Percentiles rank a stretch among this genome's conserved stretches.
Evolutionary conservation across 2,113 vertebrate species (phyloP).

Genomic region (Chloropsis cyanopogon): DNA sequence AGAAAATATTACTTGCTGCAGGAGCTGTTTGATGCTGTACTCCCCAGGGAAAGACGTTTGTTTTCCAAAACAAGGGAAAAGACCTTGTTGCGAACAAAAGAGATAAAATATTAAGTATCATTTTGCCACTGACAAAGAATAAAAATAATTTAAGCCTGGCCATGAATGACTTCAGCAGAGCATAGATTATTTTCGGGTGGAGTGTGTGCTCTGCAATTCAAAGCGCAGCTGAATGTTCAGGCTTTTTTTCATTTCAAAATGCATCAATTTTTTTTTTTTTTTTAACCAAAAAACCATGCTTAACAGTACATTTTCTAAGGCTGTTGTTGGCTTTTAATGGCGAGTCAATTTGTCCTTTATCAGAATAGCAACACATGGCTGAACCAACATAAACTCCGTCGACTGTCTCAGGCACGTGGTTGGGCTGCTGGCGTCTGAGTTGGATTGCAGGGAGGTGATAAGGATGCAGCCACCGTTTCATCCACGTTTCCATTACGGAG

Average conservation of each 20-base stretch:
- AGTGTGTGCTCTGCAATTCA: conserved; percentile 29
- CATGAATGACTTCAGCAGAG: neutral
- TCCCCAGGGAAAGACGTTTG: neutral
- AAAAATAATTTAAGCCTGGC: conserved; percentile 2
- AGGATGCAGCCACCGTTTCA: conserved; percentile 42
- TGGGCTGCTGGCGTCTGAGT: neutral
- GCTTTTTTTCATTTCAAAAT: neutral
- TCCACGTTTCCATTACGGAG: conserved; percentile 39
- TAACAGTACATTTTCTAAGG: conserved; percentile 15
- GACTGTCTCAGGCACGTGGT: neutral
- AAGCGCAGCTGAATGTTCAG: neutral
- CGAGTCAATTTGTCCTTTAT: conserved; percentile 37
- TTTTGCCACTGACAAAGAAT: conserved; percentile 20
- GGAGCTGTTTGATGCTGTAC: conserved; percentile 1
- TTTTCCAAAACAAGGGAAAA: neutral
- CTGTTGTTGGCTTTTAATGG: neutral
- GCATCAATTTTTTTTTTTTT: neutral
- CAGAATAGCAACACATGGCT: conserved; percentile 55
- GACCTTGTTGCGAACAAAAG: neutral
- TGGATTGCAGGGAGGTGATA: conserved; percentile 48
- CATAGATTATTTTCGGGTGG: conserved; percentile 5
- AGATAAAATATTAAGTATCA: conserved; percentile 26
- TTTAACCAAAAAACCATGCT: neutral
- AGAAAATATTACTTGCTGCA: neutral
- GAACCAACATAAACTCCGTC: conserved; percentile 14